A percentile compares a stretch with the other conserved stretches of the same genome.
Conservation (phyloP, 2,797 vertebrate species). For the Thunnus albacares region DNA sequence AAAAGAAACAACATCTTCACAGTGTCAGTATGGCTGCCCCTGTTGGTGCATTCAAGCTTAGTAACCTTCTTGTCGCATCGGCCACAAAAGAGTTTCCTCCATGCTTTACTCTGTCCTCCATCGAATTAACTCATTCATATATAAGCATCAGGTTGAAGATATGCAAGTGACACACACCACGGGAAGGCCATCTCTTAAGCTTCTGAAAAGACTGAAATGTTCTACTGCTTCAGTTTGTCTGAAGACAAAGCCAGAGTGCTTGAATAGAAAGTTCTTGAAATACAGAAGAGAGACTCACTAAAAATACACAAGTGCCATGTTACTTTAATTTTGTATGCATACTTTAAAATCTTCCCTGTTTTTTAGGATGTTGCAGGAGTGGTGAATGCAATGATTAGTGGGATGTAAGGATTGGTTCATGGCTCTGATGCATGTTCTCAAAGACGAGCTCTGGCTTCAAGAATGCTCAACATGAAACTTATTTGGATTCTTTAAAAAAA, state of each 20-base stretch:
- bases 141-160: slow-evolving; percentile 24
- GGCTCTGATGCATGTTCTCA: background rate
- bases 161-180: slow-evolving; percentile 40
- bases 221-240: slow-evolving; percentile 31
- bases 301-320: slow-evolving; percentile 9
- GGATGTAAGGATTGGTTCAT: background rate
- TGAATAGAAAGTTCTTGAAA: slow-evolving; percentile 44
- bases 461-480: no score
- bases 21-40: slow-evolving; percentile 4
- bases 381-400: background rate
- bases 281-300: slow-evolving; percentile 11
- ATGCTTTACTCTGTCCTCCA: slow-evolving; percentile 7
- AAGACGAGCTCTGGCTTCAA: no score
- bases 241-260: slow-evolving; percentile 40
- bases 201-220: slow-evolving; percentile 41
- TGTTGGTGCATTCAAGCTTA: slow-evolving; percentile 22
- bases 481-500: no score
- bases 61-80: background rate
- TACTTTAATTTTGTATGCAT: slow-evolving; percentile 28
- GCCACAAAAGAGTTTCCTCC: slow-evolving; percentile 29
- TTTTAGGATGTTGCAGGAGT: background rate
- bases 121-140: slow-evolving; percentile 40
- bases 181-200: slow-evolving; percentile 36
- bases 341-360: background rate
- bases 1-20: slow-evolving; percentile 24